These are phyloP conservation scores for Brachionus sp. DNA, from an alignment of 1,140 invertebrate species.

Conservation along the genomic window DNA sequence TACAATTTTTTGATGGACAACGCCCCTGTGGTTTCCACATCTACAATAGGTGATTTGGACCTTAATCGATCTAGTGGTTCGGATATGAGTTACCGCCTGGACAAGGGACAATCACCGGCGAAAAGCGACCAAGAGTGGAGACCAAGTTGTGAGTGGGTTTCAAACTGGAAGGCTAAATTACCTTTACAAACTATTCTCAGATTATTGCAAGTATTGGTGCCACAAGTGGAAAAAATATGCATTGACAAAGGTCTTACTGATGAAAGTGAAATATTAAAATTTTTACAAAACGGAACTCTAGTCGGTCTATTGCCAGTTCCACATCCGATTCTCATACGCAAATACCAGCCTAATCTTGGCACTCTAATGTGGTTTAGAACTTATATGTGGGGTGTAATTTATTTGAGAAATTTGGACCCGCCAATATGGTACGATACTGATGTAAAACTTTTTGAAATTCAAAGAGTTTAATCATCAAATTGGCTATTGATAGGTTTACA, in stretches of 20 bases:
- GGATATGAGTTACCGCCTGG: not conserved
- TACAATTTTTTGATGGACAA: not conserved
- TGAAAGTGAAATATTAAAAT: slow-evolving; percentile 97
- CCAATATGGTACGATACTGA: slow-evolving; percentile 99
- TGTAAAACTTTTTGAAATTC: slow-evolving; percentile 87
- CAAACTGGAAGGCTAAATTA: slow-evolving; percentile 91
- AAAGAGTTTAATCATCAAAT: slow-evolving; percentile 14
- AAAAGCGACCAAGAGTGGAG: slow-evolving; percentile 22
- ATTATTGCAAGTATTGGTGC: slow-evolving; percentile 92
- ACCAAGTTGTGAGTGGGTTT: slow-evolving; percentile 59
- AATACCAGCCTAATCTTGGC: slow-evolving; percentile 95
- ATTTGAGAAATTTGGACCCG: slow-evolving; percentile 94
- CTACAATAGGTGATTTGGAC: not conserved
- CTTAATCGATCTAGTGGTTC: not conserved
- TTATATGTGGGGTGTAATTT: slow-evolving; percentile 99
- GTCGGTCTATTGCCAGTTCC: slow-evolving; percentile 95
- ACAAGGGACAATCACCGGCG: not conserved
- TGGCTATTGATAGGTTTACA: not conserved
- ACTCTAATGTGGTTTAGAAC: slow-evolving; percentile 98
- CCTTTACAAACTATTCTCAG: slow-evolving; percentile 98
- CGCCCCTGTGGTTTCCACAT: not conserved
- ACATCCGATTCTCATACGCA: slow-evolving; percentile 95
- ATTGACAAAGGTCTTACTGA: slow-evolving; percentile 98
- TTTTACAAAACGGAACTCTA: slow-evolving; percentile 95
- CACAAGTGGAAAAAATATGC: slow-evolving; percentile 99